Base-by-base conservation (phyloP, 2,888 invertebrate genomes). In the Luperina nickerlii region DNA sequence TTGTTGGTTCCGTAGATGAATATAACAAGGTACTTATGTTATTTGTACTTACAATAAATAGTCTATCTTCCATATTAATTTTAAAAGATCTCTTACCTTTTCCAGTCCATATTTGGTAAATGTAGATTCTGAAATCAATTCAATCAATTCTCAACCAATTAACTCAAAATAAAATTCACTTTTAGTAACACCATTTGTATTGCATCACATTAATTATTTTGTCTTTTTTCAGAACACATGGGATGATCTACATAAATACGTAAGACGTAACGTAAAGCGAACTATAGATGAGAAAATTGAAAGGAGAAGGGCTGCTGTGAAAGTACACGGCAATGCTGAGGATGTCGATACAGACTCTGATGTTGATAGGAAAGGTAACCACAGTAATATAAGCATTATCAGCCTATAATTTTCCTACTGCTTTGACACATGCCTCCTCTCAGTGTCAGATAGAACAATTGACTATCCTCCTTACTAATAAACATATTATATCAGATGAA, bases 251-350 rank as follows among this genome's bases (percentile, higher is more conserved):
- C 97, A 97, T 90, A 98, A 98, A 90, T 98, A 98, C 94, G 97
- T 98, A 0, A 98, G 98, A 91, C 97, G 98, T 60, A 98, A 98
- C 95, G 98, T 98, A 0, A 98, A 98, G 90, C 97, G 98, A 27
- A 98, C 98, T 90, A 97, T 98, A 2, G 99, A 99, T 94, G 99
- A 99, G 85, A 98, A 98, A 96, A 99, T 99, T 87, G 96, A 96
- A 81, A 95, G 96, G 77, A 92, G 97, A 75, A 93, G 97, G 85
- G 96, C 96, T 15, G 94, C 95, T 77, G 96, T 95, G 4, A 96
- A 96, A 77, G 95, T 97, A 20, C 95, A 95, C 20, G 96, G 95
- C 1, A 95, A 95, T 69, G 91, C 94, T 54, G 93, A 95, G n/a
- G 96, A 96, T 70, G 96, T 97, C 5, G 97, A 97, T 70, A 97